Evolutionary conservation across 2,113 vertebrate genomes (phyloP), one percentile per base, ranked within the genome.

Genomic region (Leuciscus idus): DNA sequence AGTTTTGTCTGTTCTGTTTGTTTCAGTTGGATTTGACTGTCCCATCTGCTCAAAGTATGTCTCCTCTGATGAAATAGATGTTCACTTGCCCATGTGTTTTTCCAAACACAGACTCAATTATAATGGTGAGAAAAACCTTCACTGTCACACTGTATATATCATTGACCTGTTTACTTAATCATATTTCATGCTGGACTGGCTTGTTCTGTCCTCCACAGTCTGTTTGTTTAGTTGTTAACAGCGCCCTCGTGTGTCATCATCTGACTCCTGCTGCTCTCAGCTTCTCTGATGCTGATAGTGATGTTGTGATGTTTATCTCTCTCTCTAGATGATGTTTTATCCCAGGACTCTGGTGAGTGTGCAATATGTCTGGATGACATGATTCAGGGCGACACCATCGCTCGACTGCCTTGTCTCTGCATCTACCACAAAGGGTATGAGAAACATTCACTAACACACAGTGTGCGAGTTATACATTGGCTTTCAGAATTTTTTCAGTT

Each of bases 381-480:
- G 94, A 95, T 96, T 91, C 97, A 99, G 92, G 98, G 98, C 87
- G 97, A 99, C 91, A 99, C 98, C n/a, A 99, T 99, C 89, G 98
- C 97, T 89, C 95, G 98, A 52, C 95, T 99, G 93, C 98, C 98
- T 84, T 99, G 98, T 90, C 97, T 99, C 91, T 99, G 98, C 91
- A 96, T 99, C 94, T 99, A 99, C 90, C 98, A 99, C 91, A 99
- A 99, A 95, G 96, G 97, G 98, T 96, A 94, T 95, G 92, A 90
- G 52, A 59, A 79, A 43, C 15, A 52, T 19, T 61, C n/a, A 15
- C 33, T n/a, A 74, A 82, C 68, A 26, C 8, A 19, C 19, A 57
- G 0, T 57, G 52, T 57, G 52, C 0, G 12, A 50, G 3, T 50
- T 50, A 4, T 4, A 50, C 19, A 57, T 57, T 57, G 17, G 21